phyloP scores from a whole-genome alignment of 2,888 invertebrate species.

The Schrankia costaestrigalis region DNA sequence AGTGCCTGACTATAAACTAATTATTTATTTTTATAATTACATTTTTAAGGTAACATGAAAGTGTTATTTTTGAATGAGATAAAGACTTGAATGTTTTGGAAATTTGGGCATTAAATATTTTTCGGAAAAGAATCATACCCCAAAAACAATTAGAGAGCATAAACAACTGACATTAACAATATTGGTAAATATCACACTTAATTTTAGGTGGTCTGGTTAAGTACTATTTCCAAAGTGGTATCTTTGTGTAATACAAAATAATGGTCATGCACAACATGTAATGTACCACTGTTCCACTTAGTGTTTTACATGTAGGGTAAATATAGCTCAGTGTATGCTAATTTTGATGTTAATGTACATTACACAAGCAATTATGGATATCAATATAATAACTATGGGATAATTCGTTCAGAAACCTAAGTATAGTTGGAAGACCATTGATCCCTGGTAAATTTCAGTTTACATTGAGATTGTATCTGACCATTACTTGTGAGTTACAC shows the following conservation, averaged over 20 bases:
- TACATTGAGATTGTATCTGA: slow-evolving; percentile 46
- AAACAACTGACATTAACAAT: slow-evolving; percentile 44
- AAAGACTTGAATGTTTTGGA: slow-evolving; percentile 8
- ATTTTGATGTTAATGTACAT: too few species aligned
- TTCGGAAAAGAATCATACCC: slow-evolving; percentile 23
- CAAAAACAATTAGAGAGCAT: slow-evolving; percentile 63
- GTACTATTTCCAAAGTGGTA: slow-evolving; percentile 56
- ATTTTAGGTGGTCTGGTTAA: slow-evolving; percentile 72
- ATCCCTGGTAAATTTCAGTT: slow-evolving; percentile 39
- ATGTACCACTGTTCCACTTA: neutral
- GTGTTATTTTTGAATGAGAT: slow-evolving; percentile 32
- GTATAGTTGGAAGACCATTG: slow-evolving; percentile 55
- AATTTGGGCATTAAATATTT: slow-evolving; percentile 21
- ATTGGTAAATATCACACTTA: slow-evolving; percentile 69
- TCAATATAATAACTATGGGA: too few species aligned
- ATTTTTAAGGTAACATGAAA: slow-evolving; percentile 31
- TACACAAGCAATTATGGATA: too few species aligned
- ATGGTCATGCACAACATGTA: slow-evolving; percentile 52
- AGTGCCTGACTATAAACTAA: slow-evolving; percentile 39
- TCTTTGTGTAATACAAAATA: slow-evolving; percentile 53
- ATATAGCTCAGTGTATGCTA: too few species aligned
- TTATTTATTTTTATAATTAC: slow-evolving; percentile 30
- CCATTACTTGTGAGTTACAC: slow-evolving; percentile 58
- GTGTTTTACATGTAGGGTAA: too few species aligned
- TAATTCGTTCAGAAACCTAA: slow-evolving; percentile 43